These are phyloP conservation scores for Axinella damicornis DNA, from an alignment of 37 sponge, comb jelly and placozoan genomes.

Conservation along the genomic window DNA sequence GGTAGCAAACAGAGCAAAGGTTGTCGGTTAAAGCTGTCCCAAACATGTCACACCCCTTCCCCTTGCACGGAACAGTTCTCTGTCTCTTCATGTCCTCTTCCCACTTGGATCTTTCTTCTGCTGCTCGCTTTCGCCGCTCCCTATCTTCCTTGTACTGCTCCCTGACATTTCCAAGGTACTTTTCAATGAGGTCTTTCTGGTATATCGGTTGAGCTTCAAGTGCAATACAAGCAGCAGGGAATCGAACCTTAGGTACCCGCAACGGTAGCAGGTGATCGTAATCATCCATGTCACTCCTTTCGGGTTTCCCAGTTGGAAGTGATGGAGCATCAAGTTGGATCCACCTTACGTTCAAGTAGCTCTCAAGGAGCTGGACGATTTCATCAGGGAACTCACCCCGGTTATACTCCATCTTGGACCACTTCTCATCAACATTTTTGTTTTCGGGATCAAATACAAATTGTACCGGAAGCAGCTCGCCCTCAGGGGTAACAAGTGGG, in stretches of 20 bases:
- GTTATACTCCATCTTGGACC: constrained; percentile 30
- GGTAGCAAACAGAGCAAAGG: constrained; percentile 77
- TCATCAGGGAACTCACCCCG: constrained; percentile 65
- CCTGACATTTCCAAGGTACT: constrained; percentile 52
- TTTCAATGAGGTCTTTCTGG: constrained; percentile 71
- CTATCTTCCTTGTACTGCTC: constrained; percentile 53
- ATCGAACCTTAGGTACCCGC: constrained; percentile 69
- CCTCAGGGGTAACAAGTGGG: constrained; percentile 85
- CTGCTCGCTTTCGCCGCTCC: constrained; percentile 4
- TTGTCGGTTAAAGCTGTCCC: constrained; percentile 49
- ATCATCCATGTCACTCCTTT: background rate
- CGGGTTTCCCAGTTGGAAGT: background rate
- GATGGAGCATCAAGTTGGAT: constrained; percentile 37
- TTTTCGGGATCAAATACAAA: constrained; percentile 78
- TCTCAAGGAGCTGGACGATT: constrained; percentile 57
- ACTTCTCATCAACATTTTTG: constrained; percentile 36
- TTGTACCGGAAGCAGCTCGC: constrained; percentile 79
- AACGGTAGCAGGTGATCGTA: constrained; percentile 15
- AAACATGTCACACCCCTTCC: constrained; percentile 67
- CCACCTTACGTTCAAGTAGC: constrained; percentile 76
- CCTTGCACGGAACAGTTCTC: constrained; percentile 56
- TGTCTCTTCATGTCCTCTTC: constrained; percentile 43
- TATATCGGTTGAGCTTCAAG: constrained; percentile 67
- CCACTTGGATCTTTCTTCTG: constrained; percentile 44
- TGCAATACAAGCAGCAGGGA: constrained; percentile 69